Base-by-base conservation (phyloP, 2,888 invertebrate species). In the Dorcus parallelipipedus region DNA sequence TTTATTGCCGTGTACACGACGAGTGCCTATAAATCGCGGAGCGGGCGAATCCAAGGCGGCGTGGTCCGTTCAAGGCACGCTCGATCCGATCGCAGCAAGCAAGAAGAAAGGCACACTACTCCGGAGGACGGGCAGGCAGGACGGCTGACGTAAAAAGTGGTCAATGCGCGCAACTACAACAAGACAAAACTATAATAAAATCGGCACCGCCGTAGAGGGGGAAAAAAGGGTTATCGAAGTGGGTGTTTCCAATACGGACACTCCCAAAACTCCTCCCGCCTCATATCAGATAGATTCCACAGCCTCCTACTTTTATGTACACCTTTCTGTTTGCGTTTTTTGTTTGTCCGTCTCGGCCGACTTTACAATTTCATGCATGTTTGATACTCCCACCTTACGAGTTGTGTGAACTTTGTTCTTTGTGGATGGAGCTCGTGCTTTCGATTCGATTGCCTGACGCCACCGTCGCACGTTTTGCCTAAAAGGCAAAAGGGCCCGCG, bases 201-300 rank as follows among this genome's bases (percentile, higher is more conserved):
- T 75, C 71, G 54, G 58, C 42, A 56, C 38, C 49, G 49, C 49
- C 58, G 65, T 65, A 63, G 62, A 62, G 62, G 62, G 58, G 61
- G 50, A 54, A 64, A 66, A 69, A 69, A 67, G 68, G 69, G 70
- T 70, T 70, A 69, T 70, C 66, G 70, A 71, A 73, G 75, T 73
- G 73, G 76, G 76, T 73, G 74, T 72, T 65, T 67, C 74, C 74
- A 71, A 74, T 75, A 71, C 64, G 71, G 73, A 70, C 71, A 75
- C 73, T 70, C 75, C 75, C 73, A 69, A 71, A 68, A 67, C 68
- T 70, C 71, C 74, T 69, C 71, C 72, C 71, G 58, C 66, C 65
- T 64, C 65, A 68, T 61, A 62, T 66, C 66, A 64, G 67, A 67
- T 66, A 62, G 61, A 64, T 50, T 65, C 60, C 64, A 60, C 66